Evolutionary conservation across 1,140 invertebrate species (phyloP).

Genomic region (Bombus ignitus): DNA sequence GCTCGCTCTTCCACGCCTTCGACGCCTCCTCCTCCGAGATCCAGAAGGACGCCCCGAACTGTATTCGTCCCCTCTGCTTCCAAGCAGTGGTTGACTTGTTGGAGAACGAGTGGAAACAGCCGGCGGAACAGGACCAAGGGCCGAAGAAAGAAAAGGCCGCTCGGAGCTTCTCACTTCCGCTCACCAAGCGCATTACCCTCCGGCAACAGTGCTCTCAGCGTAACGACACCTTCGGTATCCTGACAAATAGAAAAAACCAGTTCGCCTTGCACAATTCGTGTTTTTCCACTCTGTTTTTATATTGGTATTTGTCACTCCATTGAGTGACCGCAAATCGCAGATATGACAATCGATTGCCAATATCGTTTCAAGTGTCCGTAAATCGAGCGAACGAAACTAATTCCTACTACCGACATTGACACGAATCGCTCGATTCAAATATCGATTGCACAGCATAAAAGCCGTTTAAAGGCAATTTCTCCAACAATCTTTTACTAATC

Average conservation of each 20-base stretch:
- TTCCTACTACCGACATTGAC: background rate
- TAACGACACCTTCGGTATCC: conserved; percentile 6
- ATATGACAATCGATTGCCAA: background rate
- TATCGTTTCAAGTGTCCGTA: background rate
- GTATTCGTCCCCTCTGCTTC: background rate
- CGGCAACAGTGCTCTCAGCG: background rate
- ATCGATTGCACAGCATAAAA: too few species aligned
- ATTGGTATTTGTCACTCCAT: background rate
- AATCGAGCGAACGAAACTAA: background rate
- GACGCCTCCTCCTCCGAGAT: background rate
- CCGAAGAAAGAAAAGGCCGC: conserved; percentile 45
- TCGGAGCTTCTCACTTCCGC: conserved; percentile 48
- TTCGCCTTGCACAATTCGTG: background rate
- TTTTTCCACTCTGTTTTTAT: too few species aligned
- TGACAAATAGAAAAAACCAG: background rate
- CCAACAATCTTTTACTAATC: too few species aligned
- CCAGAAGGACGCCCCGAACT: background rate
- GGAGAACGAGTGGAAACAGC: background rate
- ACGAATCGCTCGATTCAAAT: background rate
- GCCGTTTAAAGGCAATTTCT: too few species aligned
- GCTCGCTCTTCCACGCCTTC: background rate
- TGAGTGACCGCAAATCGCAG: background rate
- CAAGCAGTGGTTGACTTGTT: background rate
- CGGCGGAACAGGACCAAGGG: background rate
- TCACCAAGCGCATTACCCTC: conserved; percentile 61